phyloP scores from a whole-genome alignment of 2,797 vertebrate species.

The Orientallactaga sibirica region DNA sequence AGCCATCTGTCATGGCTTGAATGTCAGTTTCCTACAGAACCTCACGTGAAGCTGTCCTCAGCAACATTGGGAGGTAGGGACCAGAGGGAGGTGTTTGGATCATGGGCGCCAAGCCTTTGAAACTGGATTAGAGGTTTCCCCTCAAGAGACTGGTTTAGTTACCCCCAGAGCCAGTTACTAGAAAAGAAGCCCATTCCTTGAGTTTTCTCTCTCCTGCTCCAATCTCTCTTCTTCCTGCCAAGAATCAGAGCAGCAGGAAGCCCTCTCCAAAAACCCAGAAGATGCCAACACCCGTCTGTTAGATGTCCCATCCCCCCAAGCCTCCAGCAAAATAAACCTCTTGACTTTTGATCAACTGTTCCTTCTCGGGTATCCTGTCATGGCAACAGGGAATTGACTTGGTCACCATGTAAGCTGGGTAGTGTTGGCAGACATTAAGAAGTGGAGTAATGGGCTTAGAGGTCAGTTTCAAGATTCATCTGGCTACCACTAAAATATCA shows the following conservation, averaged over 20 bases:
- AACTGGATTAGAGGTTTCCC: neutral
- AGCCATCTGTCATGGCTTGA: neutral
- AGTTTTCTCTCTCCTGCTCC: neutral
- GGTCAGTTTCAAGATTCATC: neutral
- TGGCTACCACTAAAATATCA: neutral
- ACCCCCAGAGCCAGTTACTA: neutral
- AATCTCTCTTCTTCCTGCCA: neutral
- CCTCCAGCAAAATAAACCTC: neutral
- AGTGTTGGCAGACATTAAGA: neutral
- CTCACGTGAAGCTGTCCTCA: accelerated
- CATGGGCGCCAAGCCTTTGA: neutral
- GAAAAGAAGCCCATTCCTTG: neutral
- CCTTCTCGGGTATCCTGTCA: neutral
- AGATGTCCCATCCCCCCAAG: neutral
- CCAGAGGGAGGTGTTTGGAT: neutral
- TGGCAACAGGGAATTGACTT: neutral
- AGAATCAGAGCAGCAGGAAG: too few species aligned
- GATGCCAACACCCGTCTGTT: neutral
- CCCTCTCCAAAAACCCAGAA: neutral
- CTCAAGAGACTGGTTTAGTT: neutral
- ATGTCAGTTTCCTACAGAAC: neutral
- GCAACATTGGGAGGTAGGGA: neutral
- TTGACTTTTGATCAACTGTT: neutral
- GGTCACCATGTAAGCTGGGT: neutral
- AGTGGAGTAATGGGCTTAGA: neutral